Base-by-base conservation (phyloP, 2,113 vertebrate genomes). In the Ahaetulla prasina region DNA sequence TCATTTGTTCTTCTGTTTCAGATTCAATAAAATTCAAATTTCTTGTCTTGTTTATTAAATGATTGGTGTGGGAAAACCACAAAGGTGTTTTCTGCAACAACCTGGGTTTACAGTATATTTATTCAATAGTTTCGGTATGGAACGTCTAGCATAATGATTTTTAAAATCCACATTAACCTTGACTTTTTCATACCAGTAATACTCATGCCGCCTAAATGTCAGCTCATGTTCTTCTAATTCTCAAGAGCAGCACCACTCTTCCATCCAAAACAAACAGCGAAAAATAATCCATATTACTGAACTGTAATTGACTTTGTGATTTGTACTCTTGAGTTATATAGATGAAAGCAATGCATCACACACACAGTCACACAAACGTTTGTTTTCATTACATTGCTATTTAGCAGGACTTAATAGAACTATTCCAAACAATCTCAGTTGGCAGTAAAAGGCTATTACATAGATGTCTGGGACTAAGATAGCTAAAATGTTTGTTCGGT, bases 401-500 rank as follows among this genome's bases (percentile, higher is more conserved):
- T 85, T 80, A 85, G 50, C 49, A 74, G 22, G 49, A 90, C 52
- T 80, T 23, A 53, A 23, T n/a, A 55, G 35, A 91, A 54, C 52
- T 22, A 80, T 91, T 74, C 90, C 90, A 91, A 86, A 91, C 25
- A 8, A 85, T 57, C 53, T 91, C 53, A 86, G 11, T 60, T 80
- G 45, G 60, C 84, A 47, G 84, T 85, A 85, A 91, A 86, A 45
- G 90, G 55, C 10, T 86, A 49, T 60, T 47, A 50, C 54, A 60
- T 60, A 25, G 84, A 86, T 87, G 54, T 22, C 57, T 87, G 3
- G 6, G 90, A 85, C 84, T 60, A 16, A 35, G 54, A 35, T 27
- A 80, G 74, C 74, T 80, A 85, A 86, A 47, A 91, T 87, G 85
- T n/a, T 91, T 91, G 54, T 85, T 87, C 43, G 16, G 85, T 87